Conservation (phyloP, 2,797 vertebrate species). For the Limosa lapponica region DNA sequence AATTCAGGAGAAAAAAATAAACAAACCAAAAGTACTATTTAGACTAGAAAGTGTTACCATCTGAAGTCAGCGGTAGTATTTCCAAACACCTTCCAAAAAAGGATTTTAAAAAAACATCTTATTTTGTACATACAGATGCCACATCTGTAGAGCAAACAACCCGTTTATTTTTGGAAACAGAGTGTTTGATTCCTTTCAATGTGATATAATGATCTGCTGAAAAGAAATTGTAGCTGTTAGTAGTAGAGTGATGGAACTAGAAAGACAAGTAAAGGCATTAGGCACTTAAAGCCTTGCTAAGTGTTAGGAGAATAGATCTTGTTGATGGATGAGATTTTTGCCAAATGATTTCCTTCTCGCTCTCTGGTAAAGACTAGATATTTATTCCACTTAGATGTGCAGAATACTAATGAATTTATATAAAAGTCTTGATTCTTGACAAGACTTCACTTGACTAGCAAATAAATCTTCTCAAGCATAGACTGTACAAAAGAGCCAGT, state of each 20-base stretch:
- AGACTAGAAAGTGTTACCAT: background rate
- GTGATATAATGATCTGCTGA: constrained; percentile 43
- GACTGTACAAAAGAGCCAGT: background rate
- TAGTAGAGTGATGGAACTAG: constrained; percentile 29
- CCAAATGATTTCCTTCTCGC: constrained; percentile 67
- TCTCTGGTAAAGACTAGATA: constrained; percentile 52
- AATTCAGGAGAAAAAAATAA: background rate
- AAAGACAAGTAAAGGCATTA: constrained; percentile 4
- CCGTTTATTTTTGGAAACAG: background rate
- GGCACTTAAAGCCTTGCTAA: background rate
- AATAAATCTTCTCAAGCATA: background rate
- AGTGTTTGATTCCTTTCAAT: constrained; percentile 15
- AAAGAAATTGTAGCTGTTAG: constrained; percentile 38
- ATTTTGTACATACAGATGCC: background rate
- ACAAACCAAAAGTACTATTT: background rate
- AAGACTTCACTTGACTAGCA: background rate
- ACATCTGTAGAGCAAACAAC: constrained; percentile 19
- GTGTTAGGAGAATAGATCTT: constrained; percentile 32
- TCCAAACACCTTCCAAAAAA: background rate
- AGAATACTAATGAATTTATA: constrained; percentile 41
- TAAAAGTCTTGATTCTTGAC: background rate
- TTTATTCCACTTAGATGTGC: constrained; percentile 22
- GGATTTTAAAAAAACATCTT: background rate
- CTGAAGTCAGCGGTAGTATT: background rate
- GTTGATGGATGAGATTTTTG: constrained; percentile 49